Conservation (phyloP, 2,888 invertebrate species). For the Trichogramma evanescens region DNA sequence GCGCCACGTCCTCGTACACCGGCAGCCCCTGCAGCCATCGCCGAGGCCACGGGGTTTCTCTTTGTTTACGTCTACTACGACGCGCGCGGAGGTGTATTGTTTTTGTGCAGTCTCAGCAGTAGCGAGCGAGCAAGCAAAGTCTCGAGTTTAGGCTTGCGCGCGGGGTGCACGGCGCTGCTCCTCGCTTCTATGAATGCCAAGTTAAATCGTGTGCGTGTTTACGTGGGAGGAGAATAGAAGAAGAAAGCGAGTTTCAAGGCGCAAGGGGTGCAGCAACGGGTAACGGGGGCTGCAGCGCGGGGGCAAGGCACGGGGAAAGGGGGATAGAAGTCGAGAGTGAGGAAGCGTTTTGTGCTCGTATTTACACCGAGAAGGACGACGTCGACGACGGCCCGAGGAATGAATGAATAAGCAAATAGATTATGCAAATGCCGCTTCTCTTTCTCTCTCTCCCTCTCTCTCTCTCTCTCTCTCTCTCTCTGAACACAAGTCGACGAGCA, state of each 20-base stretch:
- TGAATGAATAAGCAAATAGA: conserved; percentile 22
- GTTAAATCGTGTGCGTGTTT: conserved; percentile 9
- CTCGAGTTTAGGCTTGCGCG: too few relatives aligned
- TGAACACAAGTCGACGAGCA: not conserved
- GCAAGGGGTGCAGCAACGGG: not conserved
- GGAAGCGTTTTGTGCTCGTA: too few relatives aligned
- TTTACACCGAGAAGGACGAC: too few relatives aligned
- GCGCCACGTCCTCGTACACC: too few relatives aligned
- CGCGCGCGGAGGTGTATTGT: not conserved
- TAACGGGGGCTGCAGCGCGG: not conserved
- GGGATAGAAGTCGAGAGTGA: too few relatives aligned
- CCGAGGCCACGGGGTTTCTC: too few relatives aligned
- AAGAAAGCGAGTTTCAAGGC: not conserved
- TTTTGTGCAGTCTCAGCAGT: conserved; percentile 1
- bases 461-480: not conserved
- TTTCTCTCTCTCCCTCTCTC: not conserved
- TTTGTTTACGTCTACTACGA: too few relatives aligned
- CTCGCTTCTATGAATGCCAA: conserved; percentile 12
- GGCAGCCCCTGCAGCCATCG: too few relatives aligned
- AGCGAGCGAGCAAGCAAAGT: not conserved
- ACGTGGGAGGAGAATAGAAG: not conserved
- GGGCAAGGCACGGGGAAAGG: not conserved
- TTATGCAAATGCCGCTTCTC: conserved; percentile 15
- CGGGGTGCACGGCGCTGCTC: not conserved
- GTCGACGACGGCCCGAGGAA: not conserved